Evolutionary conservation across 2,113 vertebrate genomes (phyloP), one percentile per base, ranked within the genome.

Genomic region (Brienomyrus brachyistius): DNA sequence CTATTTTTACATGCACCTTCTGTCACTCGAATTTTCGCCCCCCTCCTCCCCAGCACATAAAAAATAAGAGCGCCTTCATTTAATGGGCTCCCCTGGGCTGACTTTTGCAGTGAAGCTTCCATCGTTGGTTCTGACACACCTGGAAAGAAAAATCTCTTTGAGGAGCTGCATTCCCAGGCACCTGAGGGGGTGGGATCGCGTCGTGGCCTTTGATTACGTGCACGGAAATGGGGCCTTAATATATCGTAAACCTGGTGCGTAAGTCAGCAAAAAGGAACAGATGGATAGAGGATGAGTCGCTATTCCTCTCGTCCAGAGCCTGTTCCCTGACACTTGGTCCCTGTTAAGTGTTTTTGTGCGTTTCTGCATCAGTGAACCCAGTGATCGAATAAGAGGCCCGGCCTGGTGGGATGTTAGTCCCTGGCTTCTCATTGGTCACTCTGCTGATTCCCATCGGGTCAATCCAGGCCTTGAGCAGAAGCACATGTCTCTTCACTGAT

Each of bases 1-100:
- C 92, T 92, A 93, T 93, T 93, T 93, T 93, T 93, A 92, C 92
- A 91, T 90, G 90, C 90, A 91, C 92, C 91, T 92, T 91, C 92
- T 92, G 91, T 93, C 91, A 88, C 82, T 88, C 89, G 92, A 66
- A 87, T 90, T 88, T 54, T 54, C 35, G 27, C 10, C 35, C 43
- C 21, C 51, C 88, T 7, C 19, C 31, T 31, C 7, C 1, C 35
- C 52, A 85, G 54, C 43, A 45, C n/a, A 15, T 54, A 62, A 89
- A 85, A 89, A 89, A 47, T 17, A 88, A 89, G 91, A 91, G 91
- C 90, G 90, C 90, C 88, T 91, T 90, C 91, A 66, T 91, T 93
- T 93, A 93, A 93, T 93, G 89, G 92, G 90, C 90, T 93, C 92
- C 92, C 92, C 56, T 90, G 92, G 90, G 92, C 87, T 90, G 85